A percentile compares a stretch with the other conserved stretches of the same genome.
Evolutionary conservation across 1,140 invertebrate genomes (phyloP).

Genomic region (Drosophila lacertosa): DNA sequence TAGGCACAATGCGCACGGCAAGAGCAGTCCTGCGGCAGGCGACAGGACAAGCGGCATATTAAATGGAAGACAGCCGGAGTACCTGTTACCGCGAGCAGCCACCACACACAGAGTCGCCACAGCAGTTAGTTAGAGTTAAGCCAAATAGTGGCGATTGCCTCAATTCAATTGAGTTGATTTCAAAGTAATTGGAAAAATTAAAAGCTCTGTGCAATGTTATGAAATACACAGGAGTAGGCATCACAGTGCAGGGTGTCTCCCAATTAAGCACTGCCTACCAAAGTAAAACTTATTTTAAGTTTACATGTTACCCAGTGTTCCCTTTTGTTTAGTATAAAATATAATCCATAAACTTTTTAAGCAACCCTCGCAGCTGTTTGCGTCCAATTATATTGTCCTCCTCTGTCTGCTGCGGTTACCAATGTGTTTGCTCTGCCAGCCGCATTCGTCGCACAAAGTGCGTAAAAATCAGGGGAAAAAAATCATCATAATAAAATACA

Average conservation of each 20-base stretch:
- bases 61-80: not conserved
- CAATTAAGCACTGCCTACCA: no score
- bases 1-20: constrained; percentile 3
- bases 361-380: constrained; percentile 11
- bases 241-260: no score
- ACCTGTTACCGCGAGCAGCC: not conserved
- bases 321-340: no score
- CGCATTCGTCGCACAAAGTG: constrained; percentile 46
- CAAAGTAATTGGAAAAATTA: no score
- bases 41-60: not conserved
- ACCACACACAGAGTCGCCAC: not conserved
- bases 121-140: not conserved
- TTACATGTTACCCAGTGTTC: no score
- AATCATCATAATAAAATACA: constrained; percentile 48
- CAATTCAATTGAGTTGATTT: no score
- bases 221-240: no score
- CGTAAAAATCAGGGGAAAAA: constrained; percentile 42
- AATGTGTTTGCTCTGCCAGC: constrained; percentile 35
- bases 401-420: constrained; percentile 35
- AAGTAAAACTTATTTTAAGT: no score
- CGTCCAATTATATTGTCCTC: not conserved
- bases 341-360: not conserved
- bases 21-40: not conserved
- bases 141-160: no score
- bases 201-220: no score